These are phyloP conservation scores for Dendrolimus punctatus DNA, from an alignment of 1,140 invertebrate species.

Conservation along the genomic window DNA sequence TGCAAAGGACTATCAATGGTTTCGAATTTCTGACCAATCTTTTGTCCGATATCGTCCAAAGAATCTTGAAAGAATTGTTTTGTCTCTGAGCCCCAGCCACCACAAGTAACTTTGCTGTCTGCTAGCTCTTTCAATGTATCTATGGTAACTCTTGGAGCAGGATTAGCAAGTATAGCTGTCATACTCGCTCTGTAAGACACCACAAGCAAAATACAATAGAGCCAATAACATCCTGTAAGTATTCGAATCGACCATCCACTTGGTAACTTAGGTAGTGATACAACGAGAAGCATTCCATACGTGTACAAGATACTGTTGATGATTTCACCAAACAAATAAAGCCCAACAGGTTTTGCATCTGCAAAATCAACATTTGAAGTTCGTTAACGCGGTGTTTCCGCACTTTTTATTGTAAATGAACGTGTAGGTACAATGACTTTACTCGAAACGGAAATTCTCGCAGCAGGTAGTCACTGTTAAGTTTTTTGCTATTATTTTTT, in stretches of 20 bases:
- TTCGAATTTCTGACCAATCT: slow-evolving; percentile 79
- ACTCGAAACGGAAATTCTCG: no score
- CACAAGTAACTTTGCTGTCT: slow-evolving; percentile 74
- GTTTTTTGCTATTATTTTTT: no score
- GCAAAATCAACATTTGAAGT: slow-evolving; percentile 24
- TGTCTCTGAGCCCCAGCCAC: slow-evolving; percentile 79
- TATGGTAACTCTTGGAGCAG: slow-evolving; percentile 82
- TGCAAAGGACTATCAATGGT: slow-evolving; percentile 72
- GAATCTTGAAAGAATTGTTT: slow-evolving; percentile 80
- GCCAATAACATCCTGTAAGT: slow-evolving; percentile 88
- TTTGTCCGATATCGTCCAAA: slow-evolving; percentile 75
- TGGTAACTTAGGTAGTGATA: slow-evolving; percentile 83
- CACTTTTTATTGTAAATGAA: neutral
- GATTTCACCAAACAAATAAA: slow-evolving; percentile 80
- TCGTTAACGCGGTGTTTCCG: neutral
- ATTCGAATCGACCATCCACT: slow-evolving; percentile 83
- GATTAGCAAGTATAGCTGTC: slow-evolving; percentile 86
- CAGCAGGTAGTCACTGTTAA: no score
- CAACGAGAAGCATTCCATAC: slow-evolving; percentile 83
- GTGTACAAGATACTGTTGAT: slow-evolving; percentile 83
- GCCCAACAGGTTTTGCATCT: slow-evolving; percentile 62
- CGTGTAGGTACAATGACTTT: no score
- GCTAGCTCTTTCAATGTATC: slow-evolving; percentile 81
- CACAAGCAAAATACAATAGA: slow-evolving; percentile 84
- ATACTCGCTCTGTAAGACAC: slow-evolving; percentile 86